Conservation (phyloP, 2,888 invertebrate species). For the Dolichomitus sp. region DNA sequence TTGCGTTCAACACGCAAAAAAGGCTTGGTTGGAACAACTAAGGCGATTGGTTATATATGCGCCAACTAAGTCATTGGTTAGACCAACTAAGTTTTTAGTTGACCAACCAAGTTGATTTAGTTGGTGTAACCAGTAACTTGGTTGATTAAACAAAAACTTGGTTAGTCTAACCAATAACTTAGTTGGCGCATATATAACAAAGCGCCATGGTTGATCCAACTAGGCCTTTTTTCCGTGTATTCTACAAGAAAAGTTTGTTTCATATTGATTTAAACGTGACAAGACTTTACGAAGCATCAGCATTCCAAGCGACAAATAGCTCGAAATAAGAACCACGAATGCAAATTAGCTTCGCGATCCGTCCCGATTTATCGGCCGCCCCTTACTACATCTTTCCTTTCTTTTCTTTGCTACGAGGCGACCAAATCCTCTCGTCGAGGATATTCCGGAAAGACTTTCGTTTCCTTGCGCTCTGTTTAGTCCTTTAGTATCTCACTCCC, state of each 20-base stretch:
- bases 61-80: too few relatives aligned
- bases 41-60: too few relatives aligned
- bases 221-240: too few relatives aligned
- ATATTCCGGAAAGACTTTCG: constrained; percentile 54
- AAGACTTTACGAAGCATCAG: constrained; percentile 11
- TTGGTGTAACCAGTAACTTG: too few relatives aligned
- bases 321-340: constrained; percentile 78
- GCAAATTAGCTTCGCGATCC: constrained; percentile 73
- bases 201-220: too few relatives aligned
- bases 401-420: constrained; percentile 20
- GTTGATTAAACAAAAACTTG: too few relatives aligned
- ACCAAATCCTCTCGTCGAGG: constrained; percentile 53
- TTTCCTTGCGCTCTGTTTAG: constrained; percentile 28
- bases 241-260: background rate
- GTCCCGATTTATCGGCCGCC: constrained; percentile 72
- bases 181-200: too few relatives aligned
- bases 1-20: too few relatives aligned
- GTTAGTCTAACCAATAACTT: too few relatives aligned
- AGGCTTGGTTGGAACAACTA: too few relatives aligned
- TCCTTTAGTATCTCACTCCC: constrained; percentile 21
- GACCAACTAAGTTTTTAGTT: too few relatives aligned
- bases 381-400: background rate
- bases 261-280: background rate
- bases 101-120: too few relatives aligned
- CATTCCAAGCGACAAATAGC: constrained; percentile 74